Evolutionary conservation across 2,888 invertebrate genomes (phyloP).

Genomic region (Yponomeuta cagnagella): DNA sequence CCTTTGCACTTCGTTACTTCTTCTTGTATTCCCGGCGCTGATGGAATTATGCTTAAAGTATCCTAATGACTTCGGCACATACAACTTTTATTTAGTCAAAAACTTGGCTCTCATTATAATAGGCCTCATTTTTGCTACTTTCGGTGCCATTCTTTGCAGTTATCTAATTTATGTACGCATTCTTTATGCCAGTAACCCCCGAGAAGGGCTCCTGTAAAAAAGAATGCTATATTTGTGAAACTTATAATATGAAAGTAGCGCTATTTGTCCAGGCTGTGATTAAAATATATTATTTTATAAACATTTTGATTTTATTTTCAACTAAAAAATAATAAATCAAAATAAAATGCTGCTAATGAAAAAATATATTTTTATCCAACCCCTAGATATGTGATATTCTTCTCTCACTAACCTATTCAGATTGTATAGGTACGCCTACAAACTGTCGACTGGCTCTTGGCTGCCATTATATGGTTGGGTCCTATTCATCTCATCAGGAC

Average conservation of each 20-base stretch:
- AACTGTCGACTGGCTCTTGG: too few species aligned
- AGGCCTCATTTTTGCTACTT: constrained; percentile 31
- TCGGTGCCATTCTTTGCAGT: constrained; percentile 36
- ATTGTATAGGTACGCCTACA: too few species aligned
- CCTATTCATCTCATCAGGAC: too few species aligned
- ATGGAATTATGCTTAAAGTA: constrained; percentile 52
- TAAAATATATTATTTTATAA: too few species aligned
- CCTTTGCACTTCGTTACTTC: constrained; percentile 43
- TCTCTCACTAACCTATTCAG: too few species aligned
- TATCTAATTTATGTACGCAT: constrained; percentile 42
- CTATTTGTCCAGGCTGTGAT: too few species aligned
- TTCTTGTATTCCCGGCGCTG: constrained; percentile 47
- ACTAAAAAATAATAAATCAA: too few species aligned
- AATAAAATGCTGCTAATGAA: too few species aligned
- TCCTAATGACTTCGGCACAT: constrained; percentile 39
- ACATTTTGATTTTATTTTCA: too few species aligned
- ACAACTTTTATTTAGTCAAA: constrained; percentile 34
- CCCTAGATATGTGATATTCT: too few species aligned
- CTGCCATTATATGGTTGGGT: too few species aligned
- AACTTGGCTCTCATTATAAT: constrained; percentile 35
- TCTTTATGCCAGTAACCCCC: constrained; percentile 14
- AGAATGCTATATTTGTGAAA: background rate
- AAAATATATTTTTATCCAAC: too few species aligned
- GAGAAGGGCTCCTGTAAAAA: background rate
- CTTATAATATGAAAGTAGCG: background rate